A percentile compares a stretch with the other conserved stretches of the same genome.
Evolutionary conservation across 2,113 vertebrate species (phyloP).

Genomic region (Hippopotamus amphibius): DNA sequence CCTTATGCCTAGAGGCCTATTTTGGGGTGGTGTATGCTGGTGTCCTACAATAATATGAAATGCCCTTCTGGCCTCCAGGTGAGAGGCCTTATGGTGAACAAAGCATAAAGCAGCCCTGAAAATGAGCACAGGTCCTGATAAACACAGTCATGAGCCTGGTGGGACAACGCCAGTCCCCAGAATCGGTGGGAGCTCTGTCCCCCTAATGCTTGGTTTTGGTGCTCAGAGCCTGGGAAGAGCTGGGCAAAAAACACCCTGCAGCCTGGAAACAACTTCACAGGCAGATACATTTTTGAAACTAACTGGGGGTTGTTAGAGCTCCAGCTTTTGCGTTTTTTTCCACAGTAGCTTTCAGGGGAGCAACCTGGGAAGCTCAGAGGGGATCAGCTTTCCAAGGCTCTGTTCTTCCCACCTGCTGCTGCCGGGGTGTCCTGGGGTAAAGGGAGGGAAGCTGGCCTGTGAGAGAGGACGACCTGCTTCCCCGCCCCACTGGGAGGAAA

Average conservation of each 20-base stretch:
- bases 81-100: background rate
- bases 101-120: background rate
- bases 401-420: background rate
- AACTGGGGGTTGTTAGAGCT: background rate
- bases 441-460: rapidly evolving
- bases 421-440: background rate
- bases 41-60: background rate
- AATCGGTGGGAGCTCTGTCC: background rate
- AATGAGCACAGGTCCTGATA: too few species aligned
- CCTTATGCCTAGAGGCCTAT: background rate
- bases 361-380: background rate
- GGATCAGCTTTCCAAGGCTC: background rate
- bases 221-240: background rate
- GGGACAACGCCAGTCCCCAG: background rate
- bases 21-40: background rate
- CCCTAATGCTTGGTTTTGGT: background rate
- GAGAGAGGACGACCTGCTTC: background rate
- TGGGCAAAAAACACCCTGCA: background rate
- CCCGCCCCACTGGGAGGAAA: background rate
- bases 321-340: background rate
- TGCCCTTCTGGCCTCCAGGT: background rate
- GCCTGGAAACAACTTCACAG: slow-evolving; percentile 56
- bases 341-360: background rate
- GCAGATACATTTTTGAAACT: slow-evolving; percentile 12
- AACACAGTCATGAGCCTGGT: background rate